A percentile compares a stretch with the other conserved stretches of the same genome.
Conservation (phyloP, 2,888 invertebrate species). For the Bugula neritina region DNA sequence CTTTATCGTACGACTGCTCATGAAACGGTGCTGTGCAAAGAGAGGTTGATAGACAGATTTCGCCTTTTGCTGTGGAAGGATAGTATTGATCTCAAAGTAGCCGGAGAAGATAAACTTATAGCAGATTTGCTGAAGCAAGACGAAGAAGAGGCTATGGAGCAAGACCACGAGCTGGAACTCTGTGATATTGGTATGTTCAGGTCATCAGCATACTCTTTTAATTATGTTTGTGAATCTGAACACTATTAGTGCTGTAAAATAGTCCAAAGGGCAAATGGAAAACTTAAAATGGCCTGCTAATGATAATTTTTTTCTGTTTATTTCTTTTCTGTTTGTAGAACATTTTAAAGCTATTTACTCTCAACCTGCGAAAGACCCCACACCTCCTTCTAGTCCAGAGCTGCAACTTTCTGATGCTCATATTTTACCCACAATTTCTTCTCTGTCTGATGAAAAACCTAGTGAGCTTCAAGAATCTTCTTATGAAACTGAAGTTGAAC, state of each 20-base stretch:
- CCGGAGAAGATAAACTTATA: neutral
- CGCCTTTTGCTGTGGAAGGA: neutral
- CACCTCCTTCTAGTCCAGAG: neutral
- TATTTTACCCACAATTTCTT: neutral
- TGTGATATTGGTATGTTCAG: neutral
- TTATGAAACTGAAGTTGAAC: neutral
- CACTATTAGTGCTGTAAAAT: too few species aligned
- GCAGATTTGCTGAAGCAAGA: neutral
- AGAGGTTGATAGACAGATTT: neutral
- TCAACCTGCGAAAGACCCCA: neutral
- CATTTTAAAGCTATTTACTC: neutral
- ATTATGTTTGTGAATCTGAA: too few species aligned
- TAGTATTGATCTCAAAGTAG: neutral
- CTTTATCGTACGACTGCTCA: slow-evolving; percentile 6
- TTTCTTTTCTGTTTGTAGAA: neutral
- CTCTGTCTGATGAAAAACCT: neutral
- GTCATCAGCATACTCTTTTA: neutral
- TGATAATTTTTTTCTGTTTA: neutral
- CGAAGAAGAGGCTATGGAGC: slow-evolving; percentile 4
- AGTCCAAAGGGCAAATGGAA: too few species aligned
- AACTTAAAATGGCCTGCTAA: neutral
- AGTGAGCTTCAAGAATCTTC: neutral
- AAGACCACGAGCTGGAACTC: neutral
- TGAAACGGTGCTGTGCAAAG: slow-evolving; percentile 13
- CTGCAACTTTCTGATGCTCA: neutral